Evolutionary conservation across 1,140 invertebrate genomes (phyloP), one percentile per base, ranked within the genome.

Genomic region (Zaprionus kolodkinae): DNA sequence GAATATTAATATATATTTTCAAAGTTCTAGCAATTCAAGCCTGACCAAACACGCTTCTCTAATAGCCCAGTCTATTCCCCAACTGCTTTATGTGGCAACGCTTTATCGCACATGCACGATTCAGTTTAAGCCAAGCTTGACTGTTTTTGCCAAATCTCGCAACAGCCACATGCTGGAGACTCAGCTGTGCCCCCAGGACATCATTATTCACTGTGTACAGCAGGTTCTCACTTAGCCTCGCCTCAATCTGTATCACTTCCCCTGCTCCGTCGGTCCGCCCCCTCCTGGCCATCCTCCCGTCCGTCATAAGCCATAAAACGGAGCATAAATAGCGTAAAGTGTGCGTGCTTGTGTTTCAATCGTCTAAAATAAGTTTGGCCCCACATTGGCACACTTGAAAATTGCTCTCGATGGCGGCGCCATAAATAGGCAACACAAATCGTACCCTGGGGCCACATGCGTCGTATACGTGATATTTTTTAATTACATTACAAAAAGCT

Each of bases 391-490:
- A 55, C 56, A 62, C 56, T 35, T 35, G 33, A 79, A 74, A 79
- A 77, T 82, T 57, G 40, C 54, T 62, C 67, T 68, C 71, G 27
- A 30, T 30, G 27, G 27, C 27, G 27, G 6, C 27, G 38, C 36
- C 70, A 83, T 87, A 88, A 87, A 88, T 87, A 88, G 76, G 64
- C 72, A 68, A 65, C 56, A 61, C 56, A 67, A 79, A 87, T 88
- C 74, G 84, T 27, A 56, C 84, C 85, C 84, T 36, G 55, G 80
- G 84, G 83, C 66, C 64, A 64, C 79, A 83, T 75, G 80, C 84
- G 81, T 74, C 84, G 83, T 87, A 87, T 87, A 87, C 84, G 83
- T 87, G 83, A 87, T 87, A 88, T 87, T 87, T 87, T 88, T 83
- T 87, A 87, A 87, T 87, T 87, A 87, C 80, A 75, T 78, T 78